phyloP scores from a whole-genome alignment of 2,888 invertebrate species.

The Ochlodes sylvanus region DNA sequence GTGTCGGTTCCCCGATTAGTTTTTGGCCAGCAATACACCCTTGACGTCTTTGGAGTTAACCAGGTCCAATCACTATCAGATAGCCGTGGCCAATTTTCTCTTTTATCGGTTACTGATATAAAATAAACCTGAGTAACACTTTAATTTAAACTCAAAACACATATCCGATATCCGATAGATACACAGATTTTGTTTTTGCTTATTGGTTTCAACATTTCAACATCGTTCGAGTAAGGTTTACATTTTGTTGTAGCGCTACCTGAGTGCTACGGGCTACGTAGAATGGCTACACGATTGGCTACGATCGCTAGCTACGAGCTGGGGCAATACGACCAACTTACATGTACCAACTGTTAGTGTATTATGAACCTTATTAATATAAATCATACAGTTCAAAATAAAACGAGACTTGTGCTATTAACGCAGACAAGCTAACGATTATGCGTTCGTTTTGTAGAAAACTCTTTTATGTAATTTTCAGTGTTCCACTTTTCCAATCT shows the following conservation, averaged over 20 bases:
- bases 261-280: conserved; percentile 27
- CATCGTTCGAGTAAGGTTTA: not conserved
- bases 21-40: too few species aligned
- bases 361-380: conserved; percentile 13
- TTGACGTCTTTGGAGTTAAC: too few species aligned
- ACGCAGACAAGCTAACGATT: conserved; percentile 33
- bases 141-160: too few species aligned
- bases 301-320: conserved; percentile 30
- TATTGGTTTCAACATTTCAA: not conserved
- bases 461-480: conserved; percentile 39
- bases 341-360: not conserved
- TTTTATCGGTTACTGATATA: too few species aligned
- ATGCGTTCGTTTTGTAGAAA: conserved; percentile 37
- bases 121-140: too few species aligned
- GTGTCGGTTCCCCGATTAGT: too few species aligned
- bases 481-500: conserved; percentile 38
- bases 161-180: too few species aligned
- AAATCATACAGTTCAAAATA: conserved; percentile 4
- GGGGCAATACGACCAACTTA: conserved; percentile 22
- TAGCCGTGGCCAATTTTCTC: too few species aligned
- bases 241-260: conserved; percentile 28
- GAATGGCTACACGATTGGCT: conserved; percentile 32
- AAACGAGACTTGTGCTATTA: not conserved
- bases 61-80: too few species aligned
- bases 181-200: not conserved